Conservation (phyloP, 2,888 invertebrate species). For the Ypsolopha sequella region DNA sequence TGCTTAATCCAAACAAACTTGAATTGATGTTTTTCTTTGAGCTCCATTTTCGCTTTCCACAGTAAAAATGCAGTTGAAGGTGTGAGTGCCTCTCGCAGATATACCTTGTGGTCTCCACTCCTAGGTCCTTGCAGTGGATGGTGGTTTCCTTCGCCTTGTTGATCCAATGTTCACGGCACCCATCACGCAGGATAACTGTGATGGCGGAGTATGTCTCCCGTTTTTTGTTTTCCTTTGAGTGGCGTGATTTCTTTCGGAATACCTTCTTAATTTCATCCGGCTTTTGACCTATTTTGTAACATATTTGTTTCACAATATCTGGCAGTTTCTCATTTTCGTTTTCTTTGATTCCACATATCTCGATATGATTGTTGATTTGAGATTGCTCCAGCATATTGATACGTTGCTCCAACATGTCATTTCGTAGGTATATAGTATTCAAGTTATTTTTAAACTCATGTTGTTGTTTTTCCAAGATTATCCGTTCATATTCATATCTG, state of each 20-base stretch:
- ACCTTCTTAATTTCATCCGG: neutral
- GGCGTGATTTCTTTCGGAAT: no score
- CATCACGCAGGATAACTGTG: no score
- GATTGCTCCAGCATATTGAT: neutral
- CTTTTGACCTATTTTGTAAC: neutral
- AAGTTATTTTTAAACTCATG: neutral
- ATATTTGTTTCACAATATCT: neutral
- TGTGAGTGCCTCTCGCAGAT: constrained; percentile 6
- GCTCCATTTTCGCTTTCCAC: constrained; percentile 7
- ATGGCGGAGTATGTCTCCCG: no score
- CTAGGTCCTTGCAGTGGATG: neutral
- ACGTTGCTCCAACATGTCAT: neutral
- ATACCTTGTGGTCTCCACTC: neutral
- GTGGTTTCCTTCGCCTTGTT: neutral
- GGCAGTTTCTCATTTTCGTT: neutral
- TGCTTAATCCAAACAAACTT: constrained; percentile 11
- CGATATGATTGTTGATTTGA: neutral
- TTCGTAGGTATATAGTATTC: neutral
- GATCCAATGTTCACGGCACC: neutral
- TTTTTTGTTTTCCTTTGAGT: no score
- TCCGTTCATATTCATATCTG: neutral
- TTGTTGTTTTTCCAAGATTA: neutral
- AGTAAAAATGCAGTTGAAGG: constrained; percentile 6
- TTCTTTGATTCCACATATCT: neutral
- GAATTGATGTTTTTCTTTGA: constrained; percentile 5